Evolutionary conservation across 2,888 invertebrate genomes (phyloP).

Genomic region (Zhengitettix transpicula): DNA sequence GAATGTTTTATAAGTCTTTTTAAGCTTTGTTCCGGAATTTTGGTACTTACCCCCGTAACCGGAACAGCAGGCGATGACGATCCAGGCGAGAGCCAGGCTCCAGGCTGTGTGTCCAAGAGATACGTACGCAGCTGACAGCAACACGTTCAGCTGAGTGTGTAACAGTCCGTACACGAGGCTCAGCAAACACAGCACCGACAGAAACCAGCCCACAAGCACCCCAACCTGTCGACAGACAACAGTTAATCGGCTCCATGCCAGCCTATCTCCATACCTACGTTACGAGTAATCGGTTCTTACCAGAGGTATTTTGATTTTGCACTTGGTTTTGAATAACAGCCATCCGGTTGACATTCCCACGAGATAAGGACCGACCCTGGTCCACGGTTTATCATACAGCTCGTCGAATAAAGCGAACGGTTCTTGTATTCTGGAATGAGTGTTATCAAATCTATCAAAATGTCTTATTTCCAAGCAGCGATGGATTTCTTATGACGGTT

Average conservation of each 20-base stretch:
- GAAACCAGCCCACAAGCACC: slow-evolving; percentile 51
- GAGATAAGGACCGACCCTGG: slow-evolving; percentile 63
- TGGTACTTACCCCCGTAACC: slow-evolving; percentile 27
- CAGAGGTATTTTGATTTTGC: slow-evolving; percentile 40
- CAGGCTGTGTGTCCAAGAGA: slow-evolving; percentile 67
- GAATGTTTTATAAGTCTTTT: too few species aligned
- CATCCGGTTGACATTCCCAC: slow-evolving; percentile 63
- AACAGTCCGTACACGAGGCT: slow-evolving; percentile 66
- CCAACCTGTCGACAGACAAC: slow-evolving; percentile 23
- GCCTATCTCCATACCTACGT: not conserved
- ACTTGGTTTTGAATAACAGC: slow-evolving; percentile 48
- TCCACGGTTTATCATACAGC: slow-evolving; percentile 72
- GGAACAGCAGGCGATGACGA: slow-evolving; percentile 61
- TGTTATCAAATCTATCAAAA: too few species aligned
- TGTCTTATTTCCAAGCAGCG: too few species aligned
- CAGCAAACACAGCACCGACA: slow-evolving; percentile 46
- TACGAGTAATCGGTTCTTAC: slow-evolving; percentile 11
- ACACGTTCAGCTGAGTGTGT: slow-evolving; percentile 46
- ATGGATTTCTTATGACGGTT: too few species aligned
- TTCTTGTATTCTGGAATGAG: slow-evolving; percentile 42
- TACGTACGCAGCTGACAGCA: slow-evolving; percentile 60
- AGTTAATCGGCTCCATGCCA: not conserved
- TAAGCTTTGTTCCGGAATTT: not conserved
- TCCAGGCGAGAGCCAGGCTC: slow-evolving; percentile 58
- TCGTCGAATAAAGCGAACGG: slow-evolving; percentile 71